phyloP scores from a whole-genome alignment of 2,888 invertebrate genomes.

The Callyntrura guangdongensis region DNA sequence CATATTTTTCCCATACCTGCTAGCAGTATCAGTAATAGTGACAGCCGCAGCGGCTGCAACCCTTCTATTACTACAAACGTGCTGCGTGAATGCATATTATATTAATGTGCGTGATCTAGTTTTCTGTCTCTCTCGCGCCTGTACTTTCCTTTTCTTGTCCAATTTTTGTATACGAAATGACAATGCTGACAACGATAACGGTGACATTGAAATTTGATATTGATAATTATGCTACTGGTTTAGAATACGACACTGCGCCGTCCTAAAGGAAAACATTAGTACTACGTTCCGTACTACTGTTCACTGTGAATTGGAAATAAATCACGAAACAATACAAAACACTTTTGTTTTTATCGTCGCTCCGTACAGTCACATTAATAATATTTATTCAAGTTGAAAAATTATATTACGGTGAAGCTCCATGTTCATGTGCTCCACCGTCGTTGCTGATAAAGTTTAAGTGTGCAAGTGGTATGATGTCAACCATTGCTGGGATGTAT shows the following conservation, averaged over 20 bases:
- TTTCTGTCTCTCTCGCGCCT: conserved; percentile 5
- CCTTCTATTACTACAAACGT: conserved; percentile 25
- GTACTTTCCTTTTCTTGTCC: conserved; percentile 55
- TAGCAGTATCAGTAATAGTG: neutral
- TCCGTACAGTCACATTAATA: neutral
- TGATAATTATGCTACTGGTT: conserved; percentile 29
- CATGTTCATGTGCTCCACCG: neutral
- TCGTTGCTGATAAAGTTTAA: conserved; percentile 15
- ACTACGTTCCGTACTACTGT: no score
- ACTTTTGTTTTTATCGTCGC: neutral
- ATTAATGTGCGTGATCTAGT: conserved; percentile 50
- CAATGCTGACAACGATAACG: conserved; percentile 68
- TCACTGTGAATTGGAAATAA: conserved; percentile 1
- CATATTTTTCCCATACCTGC: conserved; percentile 79
- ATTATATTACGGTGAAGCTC: neutral
- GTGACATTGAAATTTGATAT: conserved; percentile 51
- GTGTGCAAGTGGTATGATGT: conserved; percentile 76
- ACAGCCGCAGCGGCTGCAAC: conserved; percentile 12
- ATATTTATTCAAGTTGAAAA: conserved; percentile 13
- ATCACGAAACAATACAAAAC: conserved; percentile 31
- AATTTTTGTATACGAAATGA: conserved; percentile 56
- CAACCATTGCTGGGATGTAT: conserved; percentile 84
- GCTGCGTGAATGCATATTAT: conserved; percentile 39
- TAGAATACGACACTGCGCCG: conserved; percentile 35
- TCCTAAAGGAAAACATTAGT: conserved; percentile 2